These are phyloP conservation scores for Galeruca laticollis DNA, from an alignment of 2,888 invertebrate species.

Conservation along the genomic window DNA sequence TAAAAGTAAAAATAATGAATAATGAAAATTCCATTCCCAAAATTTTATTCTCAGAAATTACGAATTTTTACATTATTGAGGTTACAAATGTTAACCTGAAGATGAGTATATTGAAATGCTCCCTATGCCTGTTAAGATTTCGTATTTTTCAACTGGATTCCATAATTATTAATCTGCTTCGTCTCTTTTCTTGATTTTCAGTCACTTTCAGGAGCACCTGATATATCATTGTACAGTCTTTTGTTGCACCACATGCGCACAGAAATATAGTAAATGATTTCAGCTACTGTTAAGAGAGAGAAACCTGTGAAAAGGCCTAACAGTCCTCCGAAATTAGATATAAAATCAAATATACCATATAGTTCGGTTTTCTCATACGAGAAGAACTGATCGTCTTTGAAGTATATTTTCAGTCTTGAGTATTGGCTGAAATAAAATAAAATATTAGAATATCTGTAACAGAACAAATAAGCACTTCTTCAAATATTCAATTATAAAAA, in stretches of 20 bases:
- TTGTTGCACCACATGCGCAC: constrained; percentile 63
- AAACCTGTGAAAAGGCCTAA: constrained; percentile 62
- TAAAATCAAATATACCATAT: constrained; percentile 56
- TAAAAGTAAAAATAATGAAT: too few relatives aligned
- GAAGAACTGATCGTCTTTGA: constrained; percentile 53
- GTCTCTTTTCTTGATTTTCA: background rate
- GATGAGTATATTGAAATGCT: too few relatives aligned
- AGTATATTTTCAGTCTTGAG: constrained; percentile 52
- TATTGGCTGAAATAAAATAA: constrained; percentile 45
- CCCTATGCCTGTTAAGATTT: too few relatives aligned
- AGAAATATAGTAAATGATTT: constrained; percentile 70
- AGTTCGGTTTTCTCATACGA: constrained; percentile 56
- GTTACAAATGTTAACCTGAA: too few relatives aligned
- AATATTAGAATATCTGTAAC: background rate
- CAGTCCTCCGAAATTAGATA: constrained; percentile 58
- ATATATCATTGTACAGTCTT: constrained; percentile 55
- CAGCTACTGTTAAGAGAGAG: constrained; percentile 67
- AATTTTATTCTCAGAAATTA: too few relatives aligned
- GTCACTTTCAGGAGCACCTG: constrained; percentile 44
- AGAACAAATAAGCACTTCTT: background rate
- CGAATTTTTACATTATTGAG: too few relatives aligned
- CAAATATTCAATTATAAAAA: too few relatives aligned
- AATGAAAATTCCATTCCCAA: too few relatives aligned
- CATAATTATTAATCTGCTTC: too few relatives aligned
- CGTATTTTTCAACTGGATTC: too few relatives aligned